These are phyloP conservation scores for Cyclopterus lumpus DNA, from an alignment of 2,797 vertebrate species.

Conservation along the genomic window DNA sequence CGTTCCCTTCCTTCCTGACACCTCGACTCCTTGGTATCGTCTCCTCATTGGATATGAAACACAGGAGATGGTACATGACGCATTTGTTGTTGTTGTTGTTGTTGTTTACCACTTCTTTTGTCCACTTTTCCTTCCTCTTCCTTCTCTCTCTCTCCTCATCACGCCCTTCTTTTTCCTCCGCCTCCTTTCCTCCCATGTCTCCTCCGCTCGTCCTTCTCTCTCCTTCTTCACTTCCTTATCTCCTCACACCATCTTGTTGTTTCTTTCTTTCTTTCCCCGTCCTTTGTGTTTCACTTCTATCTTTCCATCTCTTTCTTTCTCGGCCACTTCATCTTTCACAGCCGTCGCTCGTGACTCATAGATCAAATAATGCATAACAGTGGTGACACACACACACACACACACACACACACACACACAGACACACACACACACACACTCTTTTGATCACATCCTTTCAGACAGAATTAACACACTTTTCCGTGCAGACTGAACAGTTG, in stretches of 20 bases:
- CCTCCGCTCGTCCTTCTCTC: background rate
- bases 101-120: background rate
- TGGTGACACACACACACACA: background rate
- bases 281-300: background rate
- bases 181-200: background rate
- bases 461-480: background rate
- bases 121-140: background rate
- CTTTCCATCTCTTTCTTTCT: background rate
- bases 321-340: background rate
- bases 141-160: background rate
- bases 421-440: background rate
- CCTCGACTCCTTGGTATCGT: background rate
- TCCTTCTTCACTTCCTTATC: background rate
- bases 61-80: too few species aligned
- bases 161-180: background rate
- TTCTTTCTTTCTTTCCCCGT: too few species aligned
- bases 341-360: slow-evolving; percentile 9
- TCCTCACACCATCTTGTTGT: background rate
- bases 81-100: too few species aligned
- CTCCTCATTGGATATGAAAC: too few species aligned
- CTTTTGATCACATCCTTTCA: too few species aligned
- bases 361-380: slow-evolving; percentile 13
- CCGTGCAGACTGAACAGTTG: slow-evolving; percentile 55
- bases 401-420: slow-evolving; percentile 5
- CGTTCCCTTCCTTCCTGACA: background rate